Percentiles rank a stretch among this genome's conserved stretches.
Conservation (phyloP, 2,888 invertebrate species). For the Apotomis capreana region DNA sequence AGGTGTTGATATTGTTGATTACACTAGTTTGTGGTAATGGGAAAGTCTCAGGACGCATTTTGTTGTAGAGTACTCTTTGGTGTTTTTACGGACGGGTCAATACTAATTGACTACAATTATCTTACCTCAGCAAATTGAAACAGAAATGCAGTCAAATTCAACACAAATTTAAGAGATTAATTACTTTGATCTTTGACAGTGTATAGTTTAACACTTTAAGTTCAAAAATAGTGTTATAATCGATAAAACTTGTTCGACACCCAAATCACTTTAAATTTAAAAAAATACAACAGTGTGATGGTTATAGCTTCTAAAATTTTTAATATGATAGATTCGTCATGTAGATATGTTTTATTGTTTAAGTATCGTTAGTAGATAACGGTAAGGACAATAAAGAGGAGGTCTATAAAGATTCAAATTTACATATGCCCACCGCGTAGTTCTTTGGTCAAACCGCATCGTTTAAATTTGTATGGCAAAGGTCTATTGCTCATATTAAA, state of each 20-base stretch:
- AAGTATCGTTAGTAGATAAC: conserved; percentile 24
- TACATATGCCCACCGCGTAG: conserved; percentile 33
- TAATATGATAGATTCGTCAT: conserved; percentile 25
- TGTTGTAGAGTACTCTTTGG: background rate
- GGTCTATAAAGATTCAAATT: conserved; percentile 29
- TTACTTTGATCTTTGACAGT: too few relatives aligned
- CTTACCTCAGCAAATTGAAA: too few relatives aligned
- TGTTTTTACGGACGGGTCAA: background rate
- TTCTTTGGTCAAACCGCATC: background rate
- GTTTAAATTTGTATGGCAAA: conserved; percentile 1
- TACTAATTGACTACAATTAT: background rate
- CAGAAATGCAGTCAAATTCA: too few relatives aligned
- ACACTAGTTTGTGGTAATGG: conserved; percentile 15
- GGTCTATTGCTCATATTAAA: background rate
- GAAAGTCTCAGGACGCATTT: too few relatives aligned
- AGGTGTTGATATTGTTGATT: conserved; percentile 26
- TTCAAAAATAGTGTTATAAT: background rate
- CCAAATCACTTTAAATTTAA: conserved; percentile 7
- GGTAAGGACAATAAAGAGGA: conserved; percentile 23
- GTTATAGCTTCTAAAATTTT: conserved; percentile 15
- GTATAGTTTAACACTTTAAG: background rate
- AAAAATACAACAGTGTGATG: conserved; percentile 1
- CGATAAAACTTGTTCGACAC: conserved; percentile 3
- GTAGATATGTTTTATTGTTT: conserved; percentile 33
- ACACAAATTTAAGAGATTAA: too few relatives aligned